A percentile compares a stretch with the other conserved stretches of the same genome.
Evolutionary conservation across 1,140 invertebrate species (phyloP).

Genomic region (Drosophila seguyi): DNA sequence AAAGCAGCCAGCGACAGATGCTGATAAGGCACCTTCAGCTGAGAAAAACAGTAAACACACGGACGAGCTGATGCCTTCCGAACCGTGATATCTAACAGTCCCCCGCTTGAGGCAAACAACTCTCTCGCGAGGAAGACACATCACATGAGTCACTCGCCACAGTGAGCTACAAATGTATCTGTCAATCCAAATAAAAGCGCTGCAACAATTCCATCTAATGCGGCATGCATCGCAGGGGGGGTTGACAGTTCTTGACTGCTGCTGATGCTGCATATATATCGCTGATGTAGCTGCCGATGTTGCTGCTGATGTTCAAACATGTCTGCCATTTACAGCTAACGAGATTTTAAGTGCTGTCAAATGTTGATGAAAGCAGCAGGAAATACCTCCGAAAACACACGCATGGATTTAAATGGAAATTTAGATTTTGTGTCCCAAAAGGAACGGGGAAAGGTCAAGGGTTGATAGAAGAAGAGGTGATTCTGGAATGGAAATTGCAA

Average conservation of each 20-base stretch:
- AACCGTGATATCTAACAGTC: constrained; percentile 14
- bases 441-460: constrained; percentile 13
- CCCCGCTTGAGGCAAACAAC: constrained; percentile 14
- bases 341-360: constrained; percentile 58
- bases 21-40: constrained; percentile 41
- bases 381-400: constrained; percentile 7
- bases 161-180: constrained; percentile 47
- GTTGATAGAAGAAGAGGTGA: neutral
- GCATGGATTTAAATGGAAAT: constrained; percentile 29
- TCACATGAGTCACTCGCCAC: constrained; percentile 23
- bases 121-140: neutral
- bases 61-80: constrained; percentile 10
- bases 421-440: constrained; percentile 13
- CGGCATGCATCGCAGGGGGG: constrained; percentile 16
- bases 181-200: constrained; percentile 40
- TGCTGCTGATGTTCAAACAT: constrained; percentile 35
- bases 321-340: constrained; percentile 52
- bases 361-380: constrained; percentile 36
- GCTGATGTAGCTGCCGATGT: constrained; percentile 15
- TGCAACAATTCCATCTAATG: constrained; percentile 52
- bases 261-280: constrained; percentile 14
- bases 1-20: constrained; percentile 18
- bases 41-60: constrained; percentile 18
- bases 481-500: neutral
- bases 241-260: constrained; percentile 26